A percentile compares a stretch with the other conserved stretches of the same genome.
phyloP scores from a whole-genome alignment of 2,797 vertebrate species.

The Anguilla marmorata region DNA sequence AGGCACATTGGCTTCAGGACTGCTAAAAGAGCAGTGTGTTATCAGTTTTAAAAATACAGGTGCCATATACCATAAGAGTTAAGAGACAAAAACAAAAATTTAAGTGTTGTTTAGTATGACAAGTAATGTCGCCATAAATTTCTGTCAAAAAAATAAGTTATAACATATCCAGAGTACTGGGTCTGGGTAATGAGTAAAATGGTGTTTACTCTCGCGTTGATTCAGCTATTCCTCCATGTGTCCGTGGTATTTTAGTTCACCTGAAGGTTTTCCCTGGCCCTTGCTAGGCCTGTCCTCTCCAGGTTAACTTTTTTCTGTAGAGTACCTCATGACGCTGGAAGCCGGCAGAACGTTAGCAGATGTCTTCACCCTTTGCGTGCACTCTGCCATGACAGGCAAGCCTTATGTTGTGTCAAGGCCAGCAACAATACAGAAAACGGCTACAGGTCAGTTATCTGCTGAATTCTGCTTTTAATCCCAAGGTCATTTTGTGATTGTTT shows the following conservation, averaged over 20 bases:
- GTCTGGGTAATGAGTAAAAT: background rate
- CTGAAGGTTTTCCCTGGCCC: background rate
- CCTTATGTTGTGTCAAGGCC: background rate
- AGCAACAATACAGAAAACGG: background rate
- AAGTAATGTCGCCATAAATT: background rate
- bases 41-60: background rate
- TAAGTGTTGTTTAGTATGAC: background rate
- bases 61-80: no score
- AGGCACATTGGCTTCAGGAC: no score
- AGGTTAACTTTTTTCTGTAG: background rate
- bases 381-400: background rate
- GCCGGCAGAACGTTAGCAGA: background rate
- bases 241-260: background rate
- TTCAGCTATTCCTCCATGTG: background rate
- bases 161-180: background rate
- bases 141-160: background rate
- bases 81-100: background rate
- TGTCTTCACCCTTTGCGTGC: background rate
- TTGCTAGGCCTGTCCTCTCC: background rate
- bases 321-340: background rate
- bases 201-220: background rate
- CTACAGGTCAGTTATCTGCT: background rate
- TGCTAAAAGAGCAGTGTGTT: background rate
- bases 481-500: constrained; percentile 26
- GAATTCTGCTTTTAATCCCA: background rate